Evolutionary conservation across 2,888 invertebrate genomes (phyloP), one percentile per base, ranked within the genome.

Genomic region (Apamea crenata): DNA sequence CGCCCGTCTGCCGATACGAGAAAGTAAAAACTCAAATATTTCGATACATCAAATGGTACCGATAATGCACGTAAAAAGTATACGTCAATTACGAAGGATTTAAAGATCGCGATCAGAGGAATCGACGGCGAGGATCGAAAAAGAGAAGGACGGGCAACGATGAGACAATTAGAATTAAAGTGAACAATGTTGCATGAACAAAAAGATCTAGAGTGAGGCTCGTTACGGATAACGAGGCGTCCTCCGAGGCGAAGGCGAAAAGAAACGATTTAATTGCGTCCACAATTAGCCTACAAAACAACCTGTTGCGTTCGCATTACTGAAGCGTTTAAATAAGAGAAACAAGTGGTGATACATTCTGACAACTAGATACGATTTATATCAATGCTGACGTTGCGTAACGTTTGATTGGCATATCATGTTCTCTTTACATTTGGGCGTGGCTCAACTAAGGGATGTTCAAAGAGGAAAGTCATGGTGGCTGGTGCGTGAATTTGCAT

Each of bases 271-370:
- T 94, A 94, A 95, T 95, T 94, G 93, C 92, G 91, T 92, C 91
- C 91, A 94, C 93, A 94, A 95, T 95, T 95, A 95, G 93, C 93
- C 92, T 93, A 94, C 93, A 94, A 94, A 95, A 93, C 94, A 92
- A 95, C 95, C 94, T 95, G 95, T 95, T 94, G 95, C 93, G 85
- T 90, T 91, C 89, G 88, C 90, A 92, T 93, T 92, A 90, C 91
- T 91, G 87, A 90, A 93, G 88, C 91, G 89, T 89, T 92, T 90
- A 90, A 92, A 89, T 81, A 86, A 89, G 87, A 90, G 82, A 84
- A 90, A 87, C 88, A 87, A 90, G 81, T 87, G 83, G 67, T 86
- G 88, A 90, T 88, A 86, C 81, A 87, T 88, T 82, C 83, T 79
- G 80, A 83, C 79, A 81, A 71, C 73, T 77, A 75, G 77, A 75